Base-by-base conservation (phyloP, 2,797 vertebrate genomes). In the Fundulus diaphanus region DNA sequence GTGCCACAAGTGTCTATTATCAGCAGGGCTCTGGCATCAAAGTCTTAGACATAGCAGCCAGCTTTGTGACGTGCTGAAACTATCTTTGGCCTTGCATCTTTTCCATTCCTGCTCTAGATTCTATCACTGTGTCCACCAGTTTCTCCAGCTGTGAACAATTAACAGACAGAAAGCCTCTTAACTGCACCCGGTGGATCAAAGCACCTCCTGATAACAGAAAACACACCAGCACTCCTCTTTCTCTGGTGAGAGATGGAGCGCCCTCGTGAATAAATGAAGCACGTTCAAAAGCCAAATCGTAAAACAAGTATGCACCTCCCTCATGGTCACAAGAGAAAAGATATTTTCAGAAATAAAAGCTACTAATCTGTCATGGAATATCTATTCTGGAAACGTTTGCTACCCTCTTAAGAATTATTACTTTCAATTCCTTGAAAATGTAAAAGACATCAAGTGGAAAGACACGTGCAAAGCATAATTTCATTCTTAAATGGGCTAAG, bases 381-480 rank as follows among this genome's bases (percentile, higher is more conserved):
- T 73, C 67, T 74, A 80, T 89, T 87, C n/a, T n/a, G n/a, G n/a
- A n/a, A n/a, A n/a, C n/a, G n/a, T 86, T 71, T 77, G 27, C 33
- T 69, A 52, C 76, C 68, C 77, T 44, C 79, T 84, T 70, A 83
- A n/a, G 20, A 84, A 77, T 80, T 66, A 82, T 84, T 82, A 79
- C 80, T 84, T 90, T 88, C 86, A 81, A 85, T 89, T 82, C 88
- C 82, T 80, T 87, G 74, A 18, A 74, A 85, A 85, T 85, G 87
- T 74, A 80, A 24, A n/a, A 37, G 35, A 70, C 79, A 2, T 77
- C 83, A 68, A 85, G 76, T 13, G 0, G 74, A 82, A 67, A 77
- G 68, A 76, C 56, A 68, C 27, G 52, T 35, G 46, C 1, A 72
- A 80, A 37, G 68, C 51, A 82, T 80, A 52, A 75, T 42, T 44